A percentile compares a stretch with the other conserved stretches of the same genome.
Conservation (phyloP, 2,113 vertebrate species). For the Mungos mungo region DNA sequence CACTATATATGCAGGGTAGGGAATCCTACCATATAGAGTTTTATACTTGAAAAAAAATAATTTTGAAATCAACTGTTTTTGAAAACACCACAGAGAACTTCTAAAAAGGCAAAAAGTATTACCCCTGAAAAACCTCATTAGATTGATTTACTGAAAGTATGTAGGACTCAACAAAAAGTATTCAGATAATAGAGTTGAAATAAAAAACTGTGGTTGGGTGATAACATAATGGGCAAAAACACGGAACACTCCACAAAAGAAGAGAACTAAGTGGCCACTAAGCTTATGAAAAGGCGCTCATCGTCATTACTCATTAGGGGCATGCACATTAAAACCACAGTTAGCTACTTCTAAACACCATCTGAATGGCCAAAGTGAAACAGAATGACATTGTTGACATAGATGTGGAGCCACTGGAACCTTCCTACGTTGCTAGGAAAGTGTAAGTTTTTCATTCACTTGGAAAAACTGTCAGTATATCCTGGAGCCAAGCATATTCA, state of each 20-base stretch:
- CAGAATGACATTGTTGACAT: background rate
- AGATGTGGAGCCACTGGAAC: background rate
- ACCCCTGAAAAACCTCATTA: background rate
- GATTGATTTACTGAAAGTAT: slow-evolving; percentile 7
- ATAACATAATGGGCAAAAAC: slow-evolving; percentile 18
- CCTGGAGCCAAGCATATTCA: background rate
- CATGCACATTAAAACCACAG: background rate
- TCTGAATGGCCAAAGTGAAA: background rate
- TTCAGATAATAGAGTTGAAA: slow-evolving; percentile 23
- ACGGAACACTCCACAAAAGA: background rate
- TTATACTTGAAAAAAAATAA: background rate
- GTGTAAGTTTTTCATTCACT: background rate
- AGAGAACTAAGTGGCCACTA: background rate
- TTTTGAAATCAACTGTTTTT: slow-evolving; percentile 20
- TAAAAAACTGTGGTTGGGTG: background rate
- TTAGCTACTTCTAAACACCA: background rate
- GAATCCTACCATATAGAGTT: background rate
- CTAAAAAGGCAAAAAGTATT: background rate
- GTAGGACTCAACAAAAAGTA: background rate
- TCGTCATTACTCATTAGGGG: background rate
- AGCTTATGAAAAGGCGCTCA: background rate
- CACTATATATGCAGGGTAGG: background rate
- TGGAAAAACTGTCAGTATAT: background rate
- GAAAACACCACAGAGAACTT: background rate
- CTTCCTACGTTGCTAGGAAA: background rate